Evolutionary conservation across 2,888 invertebrate genomes (phyloP), one percentile per base, ranked within the genome.

Genomic region (Parelbella ahira): DNA sequence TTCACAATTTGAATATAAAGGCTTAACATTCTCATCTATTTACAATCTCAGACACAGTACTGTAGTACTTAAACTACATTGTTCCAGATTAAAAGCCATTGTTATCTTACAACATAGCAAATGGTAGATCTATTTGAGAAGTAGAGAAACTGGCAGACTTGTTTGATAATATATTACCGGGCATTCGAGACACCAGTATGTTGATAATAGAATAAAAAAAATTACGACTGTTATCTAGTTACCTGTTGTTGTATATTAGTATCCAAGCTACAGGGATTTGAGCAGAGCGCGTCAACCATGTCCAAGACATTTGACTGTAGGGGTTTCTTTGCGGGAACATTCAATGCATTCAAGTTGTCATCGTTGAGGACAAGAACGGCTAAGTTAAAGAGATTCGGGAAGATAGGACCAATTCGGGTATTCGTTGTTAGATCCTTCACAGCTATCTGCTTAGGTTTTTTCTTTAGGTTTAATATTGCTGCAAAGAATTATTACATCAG

Each of bases 181-280:
- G n/a, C n/a, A n/a, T n/a, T n/a, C n/a, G n/a, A n/a, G n/a, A n/a
- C n/a, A n/a, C n/a, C n/a, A n/a, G n/a, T n/a, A n/a, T n/a, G n/a
- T n/a, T n/a, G n/a, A n/a, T n/a, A n/a, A n/a, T n/a, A n/a, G n/a
- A n/a, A n/a, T n/a, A n/a, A n/a, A n/a, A n/a, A 12, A 2, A 19
- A 4, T 15, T 15, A 3, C 15, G 15, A 15, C 15, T 15, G 4
- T n/a, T n/a, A 15, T 11, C 3, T 3, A 45, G 29, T 47, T 53
- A 89, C 89, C 78, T 89, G 90, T 55, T 89, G 89, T 44, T 88
- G 88, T 56, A 89, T 89, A 64, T 90, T 89, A 4, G 88, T 89
- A 28, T 88, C 80, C 48, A 84, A 69, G 36, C 89, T 88, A 44
- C 90, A 83, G 0, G 89, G 89, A 48, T 90, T 90, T 0, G 88